These are phyloP conservation scores for Accipiter virgatus DNA, from an alignment of 2,113 vertebrate genomes.

Conservation along the genomic window DNA sequence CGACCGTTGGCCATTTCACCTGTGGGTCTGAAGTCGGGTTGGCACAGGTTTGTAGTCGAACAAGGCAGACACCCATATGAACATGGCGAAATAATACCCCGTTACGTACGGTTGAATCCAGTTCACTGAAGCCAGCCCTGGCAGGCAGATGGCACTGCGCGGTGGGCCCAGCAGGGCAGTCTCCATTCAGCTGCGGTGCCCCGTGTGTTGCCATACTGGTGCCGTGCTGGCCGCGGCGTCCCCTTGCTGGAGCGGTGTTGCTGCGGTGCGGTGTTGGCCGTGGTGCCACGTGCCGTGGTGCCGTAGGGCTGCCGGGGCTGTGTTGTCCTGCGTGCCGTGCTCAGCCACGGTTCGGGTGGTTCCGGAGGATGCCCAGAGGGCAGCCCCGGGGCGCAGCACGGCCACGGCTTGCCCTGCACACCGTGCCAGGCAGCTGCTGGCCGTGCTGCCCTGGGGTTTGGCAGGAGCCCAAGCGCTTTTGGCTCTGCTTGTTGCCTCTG, in stretches of 20 bases:
- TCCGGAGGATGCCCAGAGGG: accelerated
- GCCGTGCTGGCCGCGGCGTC: neutral
- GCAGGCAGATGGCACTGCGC: accelerated
- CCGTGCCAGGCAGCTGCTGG: accelerated
- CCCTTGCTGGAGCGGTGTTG: accelerated
- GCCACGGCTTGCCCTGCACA: accelerated
- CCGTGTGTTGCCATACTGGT: accelerated
- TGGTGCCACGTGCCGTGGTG: accelerated
- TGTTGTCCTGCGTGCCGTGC: accelerated
- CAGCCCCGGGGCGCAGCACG: accelerated
- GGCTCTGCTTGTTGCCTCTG: accelerated
- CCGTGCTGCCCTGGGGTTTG: accelerated
- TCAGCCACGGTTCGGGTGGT: accelerated
- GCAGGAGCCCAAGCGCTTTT: accelerated
- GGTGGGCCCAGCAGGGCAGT: accelerated
- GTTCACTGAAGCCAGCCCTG: neutral
- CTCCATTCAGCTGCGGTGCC: neutral
- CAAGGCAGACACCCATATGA: neutral
- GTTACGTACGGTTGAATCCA: accelerated
- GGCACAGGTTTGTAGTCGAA: neutral
- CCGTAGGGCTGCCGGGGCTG: accelerated
- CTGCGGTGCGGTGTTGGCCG: accelerated
- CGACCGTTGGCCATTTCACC: neutral
- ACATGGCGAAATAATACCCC: neutral
- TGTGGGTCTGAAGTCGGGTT: neutral